Base-by-base conservation (phyloP, 2,888 invertebrate species). In the Napeogenes inachia region DNA sequence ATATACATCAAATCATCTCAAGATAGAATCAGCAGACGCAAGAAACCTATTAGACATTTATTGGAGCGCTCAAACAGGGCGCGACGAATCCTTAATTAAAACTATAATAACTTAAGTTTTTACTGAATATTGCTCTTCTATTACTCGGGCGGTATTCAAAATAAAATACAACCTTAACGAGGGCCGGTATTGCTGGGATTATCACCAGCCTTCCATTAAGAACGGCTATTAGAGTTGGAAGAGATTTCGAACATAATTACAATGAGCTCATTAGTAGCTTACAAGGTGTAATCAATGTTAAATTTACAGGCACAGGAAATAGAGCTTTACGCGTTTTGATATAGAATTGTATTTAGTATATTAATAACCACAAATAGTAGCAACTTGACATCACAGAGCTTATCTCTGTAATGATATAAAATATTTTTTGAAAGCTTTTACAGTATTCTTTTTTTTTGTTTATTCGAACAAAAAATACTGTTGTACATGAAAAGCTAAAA, bases 61-160 rank as follows among this genome's bases (percentile, higher is more conserved):
- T 74, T 71, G 67, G 67, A 68, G 70, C 73, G 71, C 75, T 71
- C 75, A 78, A 80, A 72, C 74, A 73, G 80, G 76, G 80, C 84
- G 84, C 70, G 70, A 74, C 86, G 74, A 85, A 87, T 85, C 73
- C 75, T 76, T 85, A 86, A 88, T 88, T 82, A 84, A 68, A 64
- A 64, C 38, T 57, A 46, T 67, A 67, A 69, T 62, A 74, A 67
- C 70, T 75, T 57, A 57, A 50, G 13, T 35, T 56, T 63, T 63
- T 65, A 60, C 77, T 76, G 75, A 75, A 80, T 71, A 68, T 21
- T 21, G 21, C 70, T 10, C 47, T 13, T 47, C 47, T 47, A 71
- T 76, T 77, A 80, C 72, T 74, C 76, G 70, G 47, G 30, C 75
- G 74, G 70, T 76, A 80, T 84, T 80, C 75, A 77, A 85, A 85